These are phyloP conservation scores for Hystrix brachyura DNA, from an alignment of 2,113 vertebrate genomes.

Conservation along the genomic window DNA sequence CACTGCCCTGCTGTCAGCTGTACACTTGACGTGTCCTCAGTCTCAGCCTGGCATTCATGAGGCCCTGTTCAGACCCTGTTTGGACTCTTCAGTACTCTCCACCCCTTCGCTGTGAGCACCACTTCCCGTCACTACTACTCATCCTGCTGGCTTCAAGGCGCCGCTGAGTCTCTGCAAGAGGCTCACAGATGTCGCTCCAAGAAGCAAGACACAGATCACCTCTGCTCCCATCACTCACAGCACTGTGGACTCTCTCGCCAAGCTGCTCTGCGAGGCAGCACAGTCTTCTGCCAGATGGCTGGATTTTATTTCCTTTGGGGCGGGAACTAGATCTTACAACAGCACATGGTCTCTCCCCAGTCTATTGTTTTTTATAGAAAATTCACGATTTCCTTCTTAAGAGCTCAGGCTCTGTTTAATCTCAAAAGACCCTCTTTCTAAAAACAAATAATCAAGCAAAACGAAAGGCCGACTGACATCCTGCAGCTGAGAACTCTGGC, in stretches of 20 bases:
- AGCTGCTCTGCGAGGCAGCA: not conserved
- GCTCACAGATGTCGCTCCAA: not conserved
- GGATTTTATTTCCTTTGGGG: slow-evolving; percentile 36
- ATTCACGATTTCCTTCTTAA: not conserved
- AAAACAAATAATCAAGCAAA: slow-evolving; percentile 55
- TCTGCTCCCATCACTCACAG: not conserved
- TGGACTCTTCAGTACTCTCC: not conserved
- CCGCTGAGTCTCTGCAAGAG: accelerated
- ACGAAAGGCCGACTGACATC: not conserved
- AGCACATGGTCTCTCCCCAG: not conserved
- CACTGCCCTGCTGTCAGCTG: not conserved
- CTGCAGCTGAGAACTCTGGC: not conserved
- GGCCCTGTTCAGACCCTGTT: not conserved
- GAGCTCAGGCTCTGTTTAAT: slow-evolving; percentile 8
- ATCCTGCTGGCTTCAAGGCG: not conserved
- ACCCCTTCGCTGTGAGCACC: too few species aligned
- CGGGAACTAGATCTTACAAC: slow-evolving; percentile 15
- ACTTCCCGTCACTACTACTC: not conserved
- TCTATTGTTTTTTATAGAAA: not conserved
- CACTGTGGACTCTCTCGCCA: not conserved
- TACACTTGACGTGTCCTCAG: too few species aligned
- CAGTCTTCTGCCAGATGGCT: not conserved
- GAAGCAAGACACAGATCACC: not conserved
- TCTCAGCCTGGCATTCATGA: not conserved
- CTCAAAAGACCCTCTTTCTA: slow-evolving; percentile 25